These are phyloP conservation scores for Clupea harengus DNA, from an alignment of 2,113 vertebrate species.

Conservation along the genomic window DNA sequence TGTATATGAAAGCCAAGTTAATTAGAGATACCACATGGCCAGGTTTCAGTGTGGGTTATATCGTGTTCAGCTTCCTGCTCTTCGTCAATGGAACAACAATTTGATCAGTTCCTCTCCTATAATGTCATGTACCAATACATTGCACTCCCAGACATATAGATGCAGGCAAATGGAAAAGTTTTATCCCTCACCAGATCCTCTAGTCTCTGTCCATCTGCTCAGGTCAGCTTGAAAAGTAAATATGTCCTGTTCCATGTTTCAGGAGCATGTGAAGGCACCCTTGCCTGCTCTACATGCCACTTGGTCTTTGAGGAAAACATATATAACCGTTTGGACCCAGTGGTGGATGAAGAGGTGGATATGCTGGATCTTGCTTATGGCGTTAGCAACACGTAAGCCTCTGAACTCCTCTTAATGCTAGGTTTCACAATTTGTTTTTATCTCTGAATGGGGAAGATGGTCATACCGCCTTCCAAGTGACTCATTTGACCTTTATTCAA, in stretches of 20 bases:
- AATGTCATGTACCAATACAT: not conserved
- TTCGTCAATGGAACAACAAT: too few species aligned
- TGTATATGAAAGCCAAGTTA: too few species aligned
- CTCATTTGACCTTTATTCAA: too few species aligned
- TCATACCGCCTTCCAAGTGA: too few species aligned
- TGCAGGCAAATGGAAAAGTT: not conserved
- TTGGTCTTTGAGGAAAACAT: constrained; percentile 71
- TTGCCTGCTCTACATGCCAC: constrained; percentile 79
- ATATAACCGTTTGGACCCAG: constrained; percentile 63
- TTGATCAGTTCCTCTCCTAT: too few species aligned
- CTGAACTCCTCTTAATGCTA: not conserved
- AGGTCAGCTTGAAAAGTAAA: not conserved
- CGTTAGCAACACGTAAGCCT: constrained; percentile 70
- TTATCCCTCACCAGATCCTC: not conserved
- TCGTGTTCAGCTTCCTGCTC: too few species aligned
- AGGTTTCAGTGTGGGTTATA: too few species aligned
- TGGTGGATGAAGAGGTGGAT: constrained; percentile 74
- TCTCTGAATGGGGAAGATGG: too few species aligned
- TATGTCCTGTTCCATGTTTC: constrained; percentile 7
- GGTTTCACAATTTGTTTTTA: too few species aligned
- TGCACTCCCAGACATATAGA: not conserved
- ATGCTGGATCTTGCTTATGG: constrained; percentile 77
- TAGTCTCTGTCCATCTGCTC: not conserved
- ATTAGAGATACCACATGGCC: too few species aligned
- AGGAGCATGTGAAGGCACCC: constrained; percentile 75